These are phyloP conservation scores for Cheilosia pagana DNA, from an alignment of 2,888 invertebrate species.

Conservation along the genomic window DNA sequence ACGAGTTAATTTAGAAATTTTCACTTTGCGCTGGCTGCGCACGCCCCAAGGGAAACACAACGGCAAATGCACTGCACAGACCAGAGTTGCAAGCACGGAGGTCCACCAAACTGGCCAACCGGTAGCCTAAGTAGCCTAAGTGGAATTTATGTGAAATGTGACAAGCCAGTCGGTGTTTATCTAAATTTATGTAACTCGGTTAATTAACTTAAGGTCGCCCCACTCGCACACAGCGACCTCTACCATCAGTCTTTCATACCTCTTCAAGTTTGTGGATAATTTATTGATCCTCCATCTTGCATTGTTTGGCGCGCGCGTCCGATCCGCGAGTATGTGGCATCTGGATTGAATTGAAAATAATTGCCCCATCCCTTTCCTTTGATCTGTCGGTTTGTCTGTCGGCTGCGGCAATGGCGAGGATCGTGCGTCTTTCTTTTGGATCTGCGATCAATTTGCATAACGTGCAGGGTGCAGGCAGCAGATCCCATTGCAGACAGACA, in stretches of 20 bases:
- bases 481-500: slow-evolving; percentile 24
- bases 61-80: slow-evolving; percentile 5
- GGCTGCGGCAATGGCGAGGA: slow-evolving; percentile 19
- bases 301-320: slow-evolving; percentile 21
- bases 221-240: neutral
- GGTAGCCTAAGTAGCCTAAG: slow-evolving; percentile 53
- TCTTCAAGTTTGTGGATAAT: slow-evolving; percentile 43
- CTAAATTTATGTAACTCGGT: slow-evolving; percentile 59
- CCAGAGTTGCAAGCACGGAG: slow-evolving; percentile 41
- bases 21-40: slow-evolving; percentile 26
- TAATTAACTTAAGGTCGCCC: slow-evolving; percentile 49
- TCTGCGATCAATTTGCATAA: slow-evolving; percentile 69
- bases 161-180: slow-evolving; percentile 44
- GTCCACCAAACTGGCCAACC: slow-evolving; percentile 48
- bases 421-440: slow-evolving; percentile 54
- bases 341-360: slow-evolving; percentile 72
- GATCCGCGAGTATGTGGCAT: slow-evolving; percentile 56
- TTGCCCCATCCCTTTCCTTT: slow-evolving; percentile 59
- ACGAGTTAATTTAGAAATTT: slow-evolving; percentile 70
- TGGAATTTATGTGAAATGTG: slow-evolving; percentile 41
- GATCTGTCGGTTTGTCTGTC: slow-evolving; percentile 60
- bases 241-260: slow-evolving; percentile 29
- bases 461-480: slow-evolving; percentile 22
- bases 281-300: slow-evolving; percentile 50
- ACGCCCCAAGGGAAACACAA: slow-evolving; percentile 55